A percentile compares a stretch with the other conserved stretches of the same genome.
Evolutionary conservation across 2,797 vertebrate genomes (phyloP).

Genomic region (Hydrophis major): DNA sequence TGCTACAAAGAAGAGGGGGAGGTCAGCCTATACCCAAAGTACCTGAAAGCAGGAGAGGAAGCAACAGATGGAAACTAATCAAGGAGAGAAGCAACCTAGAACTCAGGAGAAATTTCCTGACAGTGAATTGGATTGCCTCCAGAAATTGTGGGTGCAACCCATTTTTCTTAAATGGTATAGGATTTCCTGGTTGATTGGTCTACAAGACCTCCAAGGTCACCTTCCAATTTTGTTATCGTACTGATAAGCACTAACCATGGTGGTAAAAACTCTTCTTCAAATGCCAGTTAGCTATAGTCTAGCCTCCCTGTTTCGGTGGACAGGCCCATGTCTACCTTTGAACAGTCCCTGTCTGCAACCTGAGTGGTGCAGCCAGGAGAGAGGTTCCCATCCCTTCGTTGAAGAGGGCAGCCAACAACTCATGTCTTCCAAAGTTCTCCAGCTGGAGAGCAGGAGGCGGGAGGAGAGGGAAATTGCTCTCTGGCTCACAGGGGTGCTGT

Average conservation of each 20-base stretch:
- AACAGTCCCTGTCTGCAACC: background rate
- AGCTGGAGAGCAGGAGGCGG: slow-evolving; percentile 1
- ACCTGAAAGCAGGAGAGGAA: background rate
- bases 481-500: background rate
- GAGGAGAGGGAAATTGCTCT: background rate
- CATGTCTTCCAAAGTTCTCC: background rate
- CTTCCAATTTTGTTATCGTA: background rate
- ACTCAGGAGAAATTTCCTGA: no score
- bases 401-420: background rate
- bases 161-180: background rate
- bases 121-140: no score
- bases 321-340: no score
- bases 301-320: no score
- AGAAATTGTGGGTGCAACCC: no score
- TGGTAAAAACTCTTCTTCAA: background rate
- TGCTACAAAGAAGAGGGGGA: no score
- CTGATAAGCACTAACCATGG: background rate
- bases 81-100: no score
- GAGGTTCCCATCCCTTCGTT: background rate
- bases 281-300: background rate
- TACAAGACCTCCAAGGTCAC: background rate
- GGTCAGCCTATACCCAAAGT: no score
- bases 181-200: background rate
- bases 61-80: background rate
- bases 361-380: background rate